Evolutionary conservation across 2,888 invertebrate species (phyloP), one percentile per base, ranked within the genome.

Genomic region (Coleophora flavipennella): DNA sequence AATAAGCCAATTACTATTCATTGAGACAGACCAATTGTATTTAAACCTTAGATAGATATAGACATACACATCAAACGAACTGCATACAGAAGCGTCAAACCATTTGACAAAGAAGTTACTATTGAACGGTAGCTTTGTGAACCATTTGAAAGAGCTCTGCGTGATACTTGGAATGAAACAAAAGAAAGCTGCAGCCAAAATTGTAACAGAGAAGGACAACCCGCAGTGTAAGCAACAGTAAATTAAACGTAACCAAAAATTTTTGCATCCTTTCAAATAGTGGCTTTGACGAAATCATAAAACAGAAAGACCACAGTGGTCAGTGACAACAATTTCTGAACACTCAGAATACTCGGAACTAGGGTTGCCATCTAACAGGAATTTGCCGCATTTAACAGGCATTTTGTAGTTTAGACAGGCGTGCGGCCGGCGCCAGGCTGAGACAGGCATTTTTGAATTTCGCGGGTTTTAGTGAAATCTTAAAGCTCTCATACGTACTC

Each of bases 101-200:
- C 49, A 42, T 45, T 48, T 45, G 51, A 53, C 51, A 47, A 55
- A 55, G 55, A 50, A 44, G 49, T 64, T 50, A 49, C 52, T 47
- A 52, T 42, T 44, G 46, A 66, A 71, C 74, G 65, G 76, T 74
- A 76, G 76, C 70, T 50, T 50, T 45, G 46, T 49, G 51, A 20
- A 37, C 47, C 60, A 62, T 64, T 62, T 59, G 59, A 57, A 59
- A 60, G 53, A 55, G 53, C 67, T 56, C 69, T 52, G 62, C 66
- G 50, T 61, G 63, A 66, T 56, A 57, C 55, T 54, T 45, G 50
- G 49, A 54, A 57, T 46, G 49, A 59, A 57, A 66, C 62, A 68
- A 68, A 55, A 52, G 56, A 48, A 54, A 63, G 57, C 62, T 59
- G 59, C 61, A 67, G 62, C 64, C 54, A 61, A 29, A 62, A 61